Base-by-base conservation (phyloP, 2,113 vertebrate genomes). In the Bettongia penicillata region DNA sequence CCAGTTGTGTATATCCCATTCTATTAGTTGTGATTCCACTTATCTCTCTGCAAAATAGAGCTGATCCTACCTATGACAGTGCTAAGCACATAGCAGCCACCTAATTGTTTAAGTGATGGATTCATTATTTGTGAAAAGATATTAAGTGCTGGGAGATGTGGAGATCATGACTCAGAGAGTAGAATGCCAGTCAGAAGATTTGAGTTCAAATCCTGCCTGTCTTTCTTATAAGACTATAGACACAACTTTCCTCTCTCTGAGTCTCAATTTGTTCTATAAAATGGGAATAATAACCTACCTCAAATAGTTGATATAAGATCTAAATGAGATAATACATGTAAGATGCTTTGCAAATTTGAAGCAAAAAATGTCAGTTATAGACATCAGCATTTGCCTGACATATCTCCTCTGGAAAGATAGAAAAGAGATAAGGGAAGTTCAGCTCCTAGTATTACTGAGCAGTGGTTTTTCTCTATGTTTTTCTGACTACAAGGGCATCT, bases 381-480 rank as follows among this genome's bases (percentile, higher is more conserved):
- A n/a, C 37, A n/a, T 77, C 61, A 77, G 61, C 31, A n/a, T n/a
- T 68, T 77, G 31, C 37, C 61, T 77, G 14, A 77, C 61, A 77
- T 61, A 61, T n/a, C 31, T 77, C 14, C 61, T 77, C 93, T 57
- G 51, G 47, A 53, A 48, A 77, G 37, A 93, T 2, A 52, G 24
- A 89, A 53, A 51, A 28, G 9, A 93, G 50, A 51, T 90, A 93
- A 95, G n/a, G 37, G 24, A 90, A 93, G 3, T 48, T 11, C 24
- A 92, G 26, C 2, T 25, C n/a, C 93, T 50, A 47, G 23, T 77
- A 91, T 43, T 23, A 19, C 23, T 91, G 4, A 93, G 1, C 31
- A 92, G 61, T 26, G 31, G 28, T 50, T 93, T 93, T 94, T 57
- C 50, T 77, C 1, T 77, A 19, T 94, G 52, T 57, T 94, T 92